Percentiles rank a stretch among this genome's conserved stretches.
These are phyloP conservation scores for Capreolus pygargus DNA, from an alignment of 2,113 vertebrate genomes.

Conservation along the genomic window DNA sequence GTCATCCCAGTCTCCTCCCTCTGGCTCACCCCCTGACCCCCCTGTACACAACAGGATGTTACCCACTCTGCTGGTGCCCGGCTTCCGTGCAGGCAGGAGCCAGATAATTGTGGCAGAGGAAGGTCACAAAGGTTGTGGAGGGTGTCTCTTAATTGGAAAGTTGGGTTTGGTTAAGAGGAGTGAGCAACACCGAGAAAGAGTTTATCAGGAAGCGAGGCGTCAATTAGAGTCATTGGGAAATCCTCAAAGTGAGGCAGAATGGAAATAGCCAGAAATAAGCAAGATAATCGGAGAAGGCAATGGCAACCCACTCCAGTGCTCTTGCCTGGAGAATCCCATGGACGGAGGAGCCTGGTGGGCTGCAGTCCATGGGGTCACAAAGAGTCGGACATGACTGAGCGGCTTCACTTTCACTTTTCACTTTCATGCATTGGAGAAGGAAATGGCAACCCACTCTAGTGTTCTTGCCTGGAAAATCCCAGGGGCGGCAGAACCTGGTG, in stretches of 20 bases:
- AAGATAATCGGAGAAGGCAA: not conserved
- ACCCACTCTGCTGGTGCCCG: not conserved
- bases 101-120: rapidly evolving
- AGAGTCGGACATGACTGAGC: too few species aligned
- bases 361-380: too few species aligned
- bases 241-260: not conserved
- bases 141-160: not conserved
- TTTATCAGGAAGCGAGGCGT: not conserved
- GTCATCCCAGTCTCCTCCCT: not conserved
- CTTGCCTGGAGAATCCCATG: too few species aligned
- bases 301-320: too few species aligned
- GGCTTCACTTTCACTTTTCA: too few species aligned
- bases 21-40: not conserved
- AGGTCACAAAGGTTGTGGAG: rapidly evolving
- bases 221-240: too few species aligned
- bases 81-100: rapidly evolving
- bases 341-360: too few species aligned
- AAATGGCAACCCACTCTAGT: too few species aligned
- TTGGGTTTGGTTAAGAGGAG: not conserved
- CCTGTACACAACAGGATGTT: not conserved
- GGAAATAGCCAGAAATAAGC: not conserved
- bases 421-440: too few species aligned
- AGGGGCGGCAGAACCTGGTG: too few species aligned
- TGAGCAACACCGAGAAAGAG: not conserved
- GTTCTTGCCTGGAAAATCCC: too few species aligned